Evolutionary conservation across 2,113 vertebrate species (phyloP).

Genomic region (Istiophorus platypterus): DNA sequence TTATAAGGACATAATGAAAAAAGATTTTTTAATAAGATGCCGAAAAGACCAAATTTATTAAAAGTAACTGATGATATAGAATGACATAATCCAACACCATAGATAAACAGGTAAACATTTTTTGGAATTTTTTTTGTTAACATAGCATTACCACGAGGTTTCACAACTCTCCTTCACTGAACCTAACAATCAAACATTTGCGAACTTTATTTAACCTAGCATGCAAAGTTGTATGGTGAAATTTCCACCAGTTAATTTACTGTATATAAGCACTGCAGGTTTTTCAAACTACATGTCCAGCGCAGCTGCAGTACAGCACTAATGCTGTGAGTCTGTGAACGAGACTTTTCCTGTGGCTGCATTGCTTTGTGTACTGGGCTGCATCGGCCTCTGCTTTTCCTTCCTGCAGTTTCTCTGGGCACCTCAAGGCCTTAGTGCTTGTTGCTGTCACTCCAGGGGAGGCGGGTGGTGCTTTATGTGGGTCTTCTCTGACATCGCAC

Average conservation of each 20-base stretch:
- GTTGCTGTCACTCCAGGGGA: not conserved
- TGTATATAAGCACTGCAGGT: not conserved
- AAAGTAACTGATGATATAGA: no score
- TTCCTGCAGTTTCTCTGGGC: slow-evolving; percentile 9
- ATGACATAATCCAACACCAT: not conserved
- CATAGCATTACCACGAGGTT: not conserved
- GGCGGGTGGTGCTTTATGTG: slow-evolving; percentile 14
- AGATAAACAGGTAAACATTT: not conserved
- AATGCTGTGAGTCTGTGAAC: not conserved
- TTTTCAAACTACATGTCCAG: not conserved
- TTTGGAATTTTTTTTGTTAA: not conserved
- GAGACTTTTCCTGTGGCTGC: not conserved
- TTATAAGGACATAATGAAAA: no score
- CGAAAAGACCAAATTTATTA: no score
- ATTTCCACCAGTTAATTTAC: not conserved
- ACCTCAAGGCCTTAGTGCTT: not conserved
- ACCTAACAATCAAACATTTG: not conserved
- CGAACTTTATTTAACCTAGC: not conserved
- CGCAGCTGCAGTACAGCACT: not conserved
- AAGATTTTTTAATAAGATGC: no score
- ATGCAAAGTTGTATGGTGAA: not conserved
- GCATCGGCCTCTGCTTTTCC: slow-evolving; percentile 16
- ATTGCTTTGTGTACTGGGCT: not conserved
- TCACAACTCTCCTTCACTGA: not conserved
- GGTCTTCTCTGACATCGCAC: slow-evolving; percentile 22